Percentiles rank a stretch among this genome's conserved stretches.
phyloP scores from a whole-genome alignment of 2,113 vertebrate species.

The Fregata magnificens region DNA sequence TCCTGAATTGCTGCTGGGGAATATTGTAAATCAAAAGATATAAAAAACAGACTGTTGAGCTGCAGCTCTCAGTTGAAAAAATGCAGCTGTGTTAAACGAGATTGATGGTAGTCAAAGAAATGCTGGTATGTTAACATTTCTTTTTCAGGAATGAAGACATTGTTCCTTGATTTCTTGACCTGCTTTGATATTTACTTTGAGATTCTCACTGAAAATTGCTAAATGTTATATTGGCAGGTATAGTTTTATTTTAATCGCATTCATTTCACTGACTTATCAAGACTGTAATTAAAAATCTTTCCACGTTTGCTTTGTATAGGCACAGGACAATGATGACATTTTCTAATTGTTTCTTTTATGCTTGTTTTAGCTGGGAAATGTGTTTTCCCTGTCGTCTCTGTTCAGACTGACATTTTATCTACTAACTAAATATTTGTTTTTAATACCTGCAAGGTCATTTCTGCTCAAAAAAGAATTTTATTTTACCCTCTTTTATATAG shows the following conservation, averaged over 20 bases:
- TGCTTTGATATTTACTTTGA: conserved; percentile 40
- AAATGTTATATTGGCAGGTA: neutral
- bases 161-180: conserved; percentile 1
- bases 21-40: neutral
- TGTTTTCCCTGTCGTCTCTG: neutral
- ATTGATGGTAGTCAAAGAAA: neutral
- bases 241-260: neutral
- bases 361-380: conserved; percentile 18
- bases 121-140: neutral
- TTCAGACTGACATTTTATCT: conserved; percentile 56
- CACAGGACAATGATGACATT: conserved; percentile 26
- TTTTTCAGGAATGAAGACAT: neutral
- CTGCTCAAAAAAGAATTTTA: neutral
- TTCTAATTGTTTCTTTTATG: conserved; percentile 57
- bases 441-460: conserved; percentile 33
- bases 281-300: conserved; percentile 31
- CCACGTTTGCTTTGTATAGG: neutral
- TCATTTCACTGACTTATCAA: neutral
- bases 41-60: neutral
- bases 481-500: neutral
- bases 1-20: neutral
- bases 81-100: neutral
- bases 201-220: neutral
- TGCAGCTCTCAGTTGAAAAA: neutral
- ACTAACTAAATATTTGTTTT: conserved; percentile 40